A percentile compares a stretch with the other conserved stretches of the same genome.
Conservation (phyloP, 2,797 vertebrate species). For the Channa striata region DNA sequence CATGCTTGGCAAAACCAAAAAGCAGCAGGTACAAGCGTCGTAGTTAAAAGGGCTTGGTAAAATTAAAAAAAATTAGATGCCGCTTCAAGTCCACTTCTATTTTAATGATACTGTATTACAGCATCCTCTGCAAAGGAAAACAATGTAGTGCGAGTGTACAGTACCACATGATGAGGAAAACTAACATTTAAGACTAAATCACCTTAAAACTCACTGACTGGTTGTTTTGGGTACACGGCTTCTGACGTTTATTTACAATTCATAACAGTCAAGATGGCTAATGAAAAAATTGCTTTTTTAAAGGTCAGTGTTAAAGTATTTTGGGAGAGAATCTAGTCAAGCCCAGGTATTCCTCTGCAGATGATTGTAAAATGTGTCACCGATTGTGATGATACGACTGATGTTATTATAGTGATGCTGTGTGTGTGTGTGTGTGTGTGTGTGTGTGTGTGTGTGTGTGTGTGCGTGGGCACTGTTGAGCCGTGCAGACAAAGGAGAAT, state of each 20-base stretch:
- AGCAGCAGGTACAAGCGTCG: background rate
- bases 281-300: too few species aligned
- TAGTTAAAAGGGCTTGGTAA: background rate
- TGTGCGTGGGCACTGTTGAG: constrained; percentile 2
- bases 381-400: constrained; percentile 14
- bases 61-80: background rate
- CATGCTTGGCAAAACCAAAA: constrained; percentile 15
- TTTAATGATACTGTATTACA: too few species aligned
- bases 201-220: too few species aligned
- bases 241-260: too few species aligned
- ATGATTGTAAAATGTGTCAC: background rate
- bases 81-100: too few species aligned
- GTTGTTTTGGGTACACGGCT: too few species aligned
- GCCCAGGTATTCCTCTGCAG: background rate
- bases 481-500: constrained; percentile 15
- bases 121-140: too few species aligned
- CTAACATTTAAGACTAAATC: too few species aligned
- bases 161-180: too few species aligned
- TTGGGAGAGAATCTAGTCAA: too few species aligned
- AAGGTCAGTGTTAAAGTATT: background rate
- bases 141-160: too few species aligned
- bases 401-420: background rate
- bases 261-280: too few species aligned
- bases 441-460: background rate
- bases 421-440: background rate